Evolutionary conservation across 2,113 vertebrate species (phyloP), one percentile per base, ranked within the genome.

Genomic region (Petrocephalus microphthalmus): DNA sequence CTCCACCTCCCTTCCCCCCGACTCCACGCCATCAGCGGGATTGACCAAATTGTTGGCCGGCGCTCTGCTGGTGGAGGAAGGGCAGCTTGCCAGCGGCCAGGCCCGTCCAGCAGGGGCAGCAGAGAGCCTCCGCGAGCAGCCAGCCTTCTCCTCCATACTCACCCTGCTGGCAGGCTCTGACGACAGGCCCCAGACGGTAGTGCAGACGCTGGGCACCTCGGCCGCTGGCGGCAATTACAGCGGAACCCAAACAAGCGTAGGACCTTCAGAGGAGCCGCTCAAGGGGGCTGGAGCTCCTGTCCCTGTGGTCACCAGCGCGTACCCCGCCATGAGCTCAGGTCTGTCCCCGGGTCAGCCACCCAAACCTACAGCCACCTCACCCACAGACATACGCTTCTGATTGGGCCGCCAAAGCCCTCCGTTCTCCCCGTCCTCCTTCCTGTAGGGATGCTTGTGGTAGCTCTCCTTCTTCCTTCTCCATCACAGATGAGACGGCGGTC

Each of bases 281-380:
- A 57, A 83, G 33, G 93, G 94, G 91, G 89, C 92, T 0, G 93
- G 93, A 37, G 90, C 93, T 37, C 84, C 93, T 88, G 89, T 88
- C 87, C 89, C 92, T 84, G 92, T 90, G 90, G 94, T 93, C 93
- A 93, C 88, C 91, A 89, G 91, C 95, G 89, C 90, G 91, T 91
- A 90, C 89, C 91, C 91, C 2, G 0, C 60, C 89, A 93, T 91
- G 89, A 90, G 90, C 90, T 93, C 96, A 96, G 98, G 98, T 98
- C 96, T 92, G 95, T 92, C 91, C 92, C 92, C 67, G 67, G 91
- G 93, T 13, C 60, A 67, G 25, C 25, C 33, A 19, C 71, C 29
- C 5, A 78, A 13, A 78, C 71, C 15, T 42, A 78, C 15, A 19
- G n/a, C 15, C 17, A 78, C 5, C 33, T 78, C 1, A 74, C 25